phyloP scores from a whole-genome alignment of 2,888 invertebrate species.

The Hirtodrosophila confusa region DNA sequence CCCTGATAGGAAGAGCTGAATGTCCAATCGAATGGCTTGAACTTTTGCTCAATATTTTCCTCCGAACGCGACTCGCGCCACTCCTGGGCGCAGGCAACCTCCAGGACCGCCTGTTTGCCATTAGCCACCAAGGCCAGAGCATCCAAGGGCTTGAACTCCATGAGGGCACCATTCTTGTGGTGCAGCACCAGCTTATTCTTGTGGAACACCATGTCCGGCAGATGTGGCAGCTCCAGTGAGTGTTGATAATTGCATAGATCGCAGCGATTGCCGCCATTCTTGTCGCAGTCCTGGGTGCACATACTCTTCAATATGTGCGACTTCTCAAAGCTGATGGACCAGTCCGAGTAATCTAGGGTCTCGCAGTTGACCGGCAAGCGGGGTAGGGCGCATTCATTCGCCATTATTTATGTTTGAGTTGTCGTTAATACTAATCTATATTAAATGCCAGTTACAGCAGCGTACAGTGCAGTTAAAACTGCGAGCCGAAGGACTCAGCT shows the following conservation, averaged over 20 bases:
- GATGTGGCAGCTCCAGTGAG: conserved; percentile 92
- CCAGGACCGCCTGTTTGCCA: conserved; percentile 87
- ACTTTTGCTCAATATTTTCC: conserved; percentile 88
- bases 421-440: no score
- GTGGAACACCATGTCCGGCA: conserved; percentile 99
- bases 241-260: conserved; percentile 88
- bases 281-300: conserved; percentile 71
- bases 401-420: no score
- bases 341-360: conserved; percentile 81
- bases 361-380: conserved; percentile 81
- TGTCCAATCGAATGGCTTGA: conserved; percentile 98
- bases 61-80: conserved; percentile 95
- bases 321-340: conserved; percentile 89
- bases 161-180: conserved; percentile 88
- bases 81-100: conserved; percentile 94
- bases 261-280: conserved; percentile 84
- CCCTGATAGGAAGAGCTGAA: conserved; percentile 97
- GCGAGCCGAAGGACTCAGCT: no score
- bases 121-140: conserved; percentile 92
- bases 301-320: conserved; percentile 90
- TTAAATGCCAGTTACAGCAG: no score
- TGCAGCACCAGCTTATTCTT: conserved; percentile 91
- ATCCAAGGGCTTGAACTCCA: conserved; percentile 95
- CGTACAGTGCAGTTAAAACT: no score
- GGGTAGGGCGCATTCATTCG: conserved; percentile 10